Conservation (phyloP, 2,113 vertebrate genomes). For the Seriola quinqueradiata region DNA sequence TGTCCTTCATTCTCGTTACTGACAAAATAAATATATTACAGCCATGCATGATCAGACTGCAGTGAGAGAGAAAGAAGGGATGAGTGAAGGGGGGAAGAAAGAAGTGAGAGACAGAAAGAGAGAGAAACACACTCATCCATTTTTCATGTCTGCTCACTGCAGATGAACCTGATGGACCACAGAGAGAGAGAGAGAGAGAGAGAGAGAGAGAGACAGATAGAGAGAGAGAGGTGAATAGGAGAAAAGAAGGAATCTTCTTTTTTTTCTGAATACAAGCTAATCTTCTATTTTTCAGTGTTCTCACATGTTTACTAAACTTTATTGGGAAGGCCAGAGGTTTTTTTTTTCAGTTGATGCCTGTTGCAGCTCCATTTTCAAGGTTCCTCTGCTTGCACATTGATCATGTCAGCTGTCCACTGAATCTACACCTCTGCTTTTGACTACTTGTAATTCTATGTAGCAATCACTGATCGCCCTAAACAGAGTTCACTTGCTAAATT, state of each 20-base stretch:
- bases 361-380: slow-evolving; percentile 42
- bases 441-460: slow-evolving; percentile 44
- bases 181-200: slow-evolving; percentile 29
- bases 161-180: slow-evolving; percentile 58
- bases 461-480: background rate
- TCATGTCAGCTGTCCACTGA: slow-evolving; percentile 25
- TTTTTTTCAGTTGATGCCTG: slow-evolving; percentile 22
- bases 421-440: slow-evolving; percentile 30
- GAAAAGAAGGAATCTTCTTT: background rate
- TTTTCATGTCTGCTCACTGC: slow-evolving; percentile 70
- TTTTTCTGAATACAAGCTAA: slow-evolving; percentile 44
- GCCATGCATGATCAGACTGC: slow-evolving; percentile 61
- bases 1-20: slow-evolving; percentile 58
- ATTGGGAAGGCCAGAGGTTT: slow-evolving; percentile 32
- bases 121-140: slow-evolving; percentile 71
- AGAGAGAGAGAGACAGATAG: background rate
- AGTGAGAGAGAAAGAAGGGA: slow-evolving; percentile 51
- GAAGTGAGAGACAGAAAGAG: slow-evolving; percentile 6
- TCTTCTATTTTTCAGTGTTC: slow-evolving; percentile 30
- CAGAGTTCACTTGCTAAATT: background rate
- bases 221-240: slow-evolving; percentile 9
- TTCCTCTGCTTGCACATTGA: slow-evolving; percentile 41
- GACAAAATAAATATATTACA: slow-evolving; percentile 70
- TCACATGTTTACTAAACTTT: slow-evolving; percentile 59
- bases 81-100: slow-evolving; percentile 35